Evolutionary conservation across 2,888 invertebrate genomes (phyloP).

Genomic region (Leptopilina myrica): DNA sequence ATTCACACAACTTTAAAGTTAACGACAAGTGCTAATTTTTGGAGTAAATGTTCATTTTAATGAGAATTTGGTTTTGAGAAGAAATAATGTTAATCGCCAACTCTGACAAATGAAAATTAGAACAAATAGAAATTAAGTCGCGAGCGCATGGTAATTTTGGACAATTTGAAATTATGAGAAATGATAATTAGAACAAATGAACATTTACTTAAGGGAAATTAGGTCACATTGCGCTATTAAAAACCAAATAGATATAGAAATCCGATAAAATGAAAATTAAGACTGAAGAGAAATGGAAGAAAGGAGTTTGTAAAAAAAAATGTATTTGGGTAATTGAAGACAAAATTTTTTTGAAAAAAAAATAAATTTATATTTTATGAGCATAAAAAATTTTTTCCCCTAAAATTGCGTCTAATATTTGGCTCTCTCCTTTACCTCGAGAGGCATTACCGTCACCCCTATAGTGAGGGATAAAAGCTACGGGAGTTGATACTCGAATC

Average conservation of each 20-base stretch:
- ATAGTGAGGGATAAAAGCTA: constrained; percentile 13
- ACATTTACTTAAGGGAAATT: background rate
- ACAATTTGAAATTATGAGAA: background rate
- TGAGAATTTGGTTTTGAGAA: background rate
- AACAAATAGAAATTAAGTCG: constrained; percentile 11
- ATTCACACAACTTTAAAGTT: background rate
- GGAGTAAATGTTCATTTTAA: background rate
- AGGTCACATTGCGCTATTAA: background rate
- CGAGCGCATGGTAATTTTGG: background rate
- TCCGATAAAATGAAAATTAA: background rate
- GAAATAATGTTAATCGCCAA: background rate
- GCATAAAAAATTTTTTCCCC: background rate
- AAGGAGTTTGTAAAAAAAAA: background rate
- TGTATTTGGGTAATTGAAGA: background rate
- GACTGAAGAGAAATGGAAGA: background rate
- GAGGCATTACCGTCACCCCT: background rate
- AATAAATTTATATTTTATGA: background rate
- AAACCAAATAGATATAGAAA: background rate
- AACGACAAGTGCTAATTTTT: background rate
- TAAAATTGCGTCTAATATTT: background rate
- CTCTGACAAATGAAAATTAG: constrained; percentile 5
- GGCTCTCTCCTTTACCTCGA: background rate
- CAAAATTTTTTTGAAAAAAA: background rate
- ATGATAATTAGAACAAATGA: background rate
- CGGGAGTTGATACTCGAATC: constrained; percentile 26